phyloP scores from a whole-genome alignment of 2,888 invertebrate species.

The Fabriciana adippe region DNA sequence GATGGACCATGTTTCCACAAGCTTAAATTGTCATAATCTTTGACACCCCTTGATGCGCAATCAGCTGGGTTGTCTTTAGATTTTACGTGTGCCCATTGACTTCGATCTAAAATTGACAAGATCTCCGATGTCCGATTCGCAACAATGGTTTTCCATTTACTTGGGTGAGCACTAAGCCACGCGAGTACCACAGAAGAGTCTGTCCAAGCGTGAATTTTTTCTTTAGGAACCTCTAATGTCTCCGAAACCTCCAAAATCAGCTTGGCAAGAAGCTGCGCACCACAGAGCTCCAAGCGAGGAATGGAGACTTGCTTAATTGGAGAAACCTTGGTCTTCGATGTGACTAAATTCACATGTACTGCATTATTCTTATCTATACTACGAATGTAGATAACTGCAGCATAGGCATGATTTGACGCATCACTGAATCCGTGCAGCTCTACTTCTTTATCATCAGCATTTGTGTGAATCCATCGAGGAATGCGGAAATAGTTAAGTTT shows the following conservation, averaged over 20 bases:
- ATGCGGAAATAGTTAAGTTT: constrained; percentile 2
- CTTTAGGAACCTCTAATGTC: constrained; percentile 16
- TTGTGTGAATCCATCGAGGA: constrained; percentile 16
- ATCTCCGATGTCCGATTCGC: constrained; percentile 39
- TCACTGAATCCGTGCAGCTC: constrained; percentile 40
- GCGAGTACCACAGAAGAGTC: constrained; percentile 32
- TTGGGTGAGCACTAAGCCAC: constrained; percentile 29
- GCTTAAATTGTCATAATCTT: too few species aligned
- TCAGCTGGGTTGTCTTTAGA: too few species aligned
- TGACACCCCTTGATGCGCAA: too few species aligned
- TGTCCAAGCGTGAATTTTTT: constrained; percentile 29
- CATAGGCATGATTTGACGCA: constrained; percentile 38
- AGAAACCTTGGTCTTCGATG: constrained; percentile 31
- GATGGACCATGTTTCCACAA: too few species aligned
- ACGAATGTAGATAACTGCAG: constrained; percentile 37
- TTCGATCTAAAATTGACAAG: too few species aligned
- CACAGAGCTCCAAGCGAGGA: constrained; percentile 20
- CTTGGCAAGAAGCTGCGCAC: neutral
- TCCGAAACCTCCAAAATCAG: constrained; percentile 20
- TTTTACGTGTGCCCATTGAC: too few species aligned
- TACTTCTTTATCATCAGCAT: constrained; percentile 12
- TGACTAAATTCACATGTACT: constrained; percentile 31
- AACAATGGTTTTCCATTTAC: constrained; percentile 30
- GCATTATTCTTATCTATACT: constrained; percentile 19
- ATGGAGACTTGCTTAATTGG: constrained; percentile 21